Evolutionary conservation across 30 jellyfish, hydroid and myxozoan genomes (phyloP), one percentile per base, ranked within the genome.

Genomic region (Pseudorhiza aurosa): DNA sequence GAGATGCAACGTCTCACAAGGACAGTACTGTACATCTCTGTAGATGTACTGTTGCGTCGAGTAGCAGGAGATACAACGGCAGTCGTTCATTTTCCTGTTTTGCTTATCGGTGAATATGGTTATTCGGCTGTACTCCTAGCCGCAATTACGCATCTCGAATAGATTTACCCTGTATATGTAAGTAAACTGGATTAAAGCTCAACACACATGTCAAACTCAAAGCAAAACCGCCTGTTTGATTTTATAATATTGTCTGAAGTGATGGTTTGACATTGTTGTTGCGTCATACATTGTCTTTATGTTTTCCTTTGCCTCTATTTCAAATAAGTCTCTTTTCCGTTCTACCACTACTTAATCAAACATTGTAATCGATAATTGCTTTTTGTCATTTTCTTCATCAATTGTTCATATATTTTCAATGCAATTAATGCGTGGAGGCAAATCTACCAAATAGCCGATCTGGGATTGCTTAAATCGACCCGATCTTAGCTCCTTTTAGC

Each of bases 221-320:
- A 80, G 90, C 65, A 83, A 62, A 43, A 51, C 91, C 91, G 91
- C 82, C 84, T 73, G 68, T 73, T 73, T 73, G 86, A 51, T 57
- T 56, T 73, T 56, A 44, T 49, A 73, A 73, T 73, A 73, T 73
- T 73, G 72, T n/a, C 86, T 32, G 46, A 42, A 68, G 82, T 68
- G 82, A 40, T 68, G 82, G 67, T 43, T 68, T 40, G 68, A 68
- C 82, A 43, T 68, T 30, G 33, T 33, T 33, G 59, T 64, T 58
- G 35, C 77, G 56, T 64, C 36, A 35, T 64, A 60, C 9, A n/a
- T 64, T 64, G 58, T 33, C 77, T 31, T 33, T 33, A 18, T 33
- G 40, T 39, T 33, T 31, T 64, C 55, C 39, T 28, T 51, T 28
- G 83, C 83, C 83, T 70, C 83, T 35, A 36, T 43, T 29, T 1